Evolutionary conservation across 2,113 vertebrate genomes (phyloP).

Genomic region (Rhinopomastus cyanomelas): DNA sequence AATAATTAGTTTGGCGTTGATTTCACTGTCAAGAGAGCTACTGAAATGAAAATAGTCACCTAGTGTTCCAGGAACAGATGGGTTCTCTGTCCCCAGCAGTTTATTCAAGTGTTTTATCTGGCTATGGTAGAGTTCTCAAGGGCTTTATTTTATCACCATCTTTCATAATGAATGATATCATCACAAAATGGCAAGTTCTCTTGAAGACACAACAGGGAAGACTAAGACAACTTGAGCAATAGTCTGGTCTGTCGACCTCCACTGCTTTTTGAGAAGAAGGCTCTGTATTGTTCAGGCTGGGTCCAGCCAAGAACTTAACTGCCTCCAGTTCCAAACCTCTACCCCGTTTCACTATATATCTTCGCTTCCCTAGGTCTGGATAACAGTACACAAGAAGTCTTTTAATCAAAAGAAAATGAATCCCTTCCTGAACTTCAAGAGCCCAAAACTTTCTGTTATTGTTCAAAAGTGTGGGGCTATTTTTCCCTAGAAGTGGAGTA

Average conservation of each 20-base stretch:
- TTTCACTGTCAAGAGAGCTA: neutral
- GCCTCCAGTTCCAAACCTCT: neutral
- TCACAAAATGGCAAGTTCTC: neutral
- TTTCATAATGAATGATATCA: neutral
- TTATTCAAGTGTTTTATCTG: neutral
- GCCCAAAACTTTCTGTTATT: neutral
- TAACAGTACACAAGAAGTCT: neutral
- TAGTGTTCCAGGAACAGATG: neutral
- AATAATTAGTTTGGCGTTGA: neutral
- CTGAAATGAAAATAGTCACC: neutral
- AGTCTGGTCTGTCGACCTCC: neutral
- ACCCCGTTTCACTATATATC: neutral
- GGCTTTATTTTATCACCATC: neutral
- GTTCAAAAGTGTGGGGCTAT: neutral
- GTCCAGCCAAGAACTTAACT: neutral
- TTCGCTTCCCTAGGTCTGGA: neutral
- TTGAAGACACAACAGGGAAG: neutral
- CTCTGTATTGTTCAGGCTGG: neutral
- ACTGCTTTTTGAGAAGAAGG: neutral
- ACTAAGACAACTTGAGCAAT: neutral
- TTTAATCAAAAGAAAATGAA: neutral
- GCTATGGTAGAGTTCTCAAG: neutral
- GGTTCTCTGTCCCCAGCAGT: neutral
- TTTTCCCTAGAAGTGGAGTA: neutral
- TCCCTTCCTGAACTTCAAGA: neutral